Conservation (phyloP, 1,140 invertebrate genomes). For the Gryllus bimaculatus region DNA sequence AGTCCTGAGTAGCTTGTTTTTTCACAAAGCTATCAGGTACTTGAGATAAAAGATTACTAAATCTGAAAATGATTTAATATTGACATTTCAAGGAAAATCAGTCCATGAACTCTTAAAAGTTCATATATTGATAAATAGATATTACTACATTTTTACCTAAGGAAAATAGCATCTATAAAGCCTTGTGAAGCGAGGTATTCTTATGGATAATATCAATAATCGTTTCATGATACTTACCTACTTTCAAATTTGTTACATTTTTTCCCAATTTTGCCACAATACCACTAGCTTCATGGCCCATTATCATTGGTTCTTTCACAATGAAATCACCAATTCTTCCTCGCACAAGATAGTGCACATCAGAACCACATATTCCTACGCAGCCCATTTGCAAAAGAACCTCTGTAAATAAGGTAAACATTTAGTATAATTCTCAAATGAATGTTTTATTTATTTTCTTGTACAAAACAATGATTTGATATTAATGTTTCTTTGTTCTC, state of each 20-base stretch:
- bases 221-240: conserved; percentile 34
- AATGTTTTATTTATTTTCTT: neutral
- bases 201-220: neutral
- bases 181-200: neutral
- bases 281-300: conserved; percentile 82
- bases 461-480: neutral
- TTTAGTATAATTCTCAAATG: neutral
- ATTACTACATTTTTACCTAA: too few relatives aligned
- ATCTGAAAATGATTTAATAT: too few relatives aligned
- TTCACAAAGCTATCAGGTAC: too few relatives aligned
- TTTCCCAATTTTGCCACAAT: conserved; percentile 58
- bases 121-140: too few relatives aligned
- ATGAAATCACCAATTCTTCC: conserved; percentile 78
- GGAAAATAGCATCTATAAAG: too few relatives aligned
- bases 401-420: conserved; percentile 45
- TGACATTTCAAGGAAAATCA: too few relatives aligned
- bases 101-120: too few relatives aligned
- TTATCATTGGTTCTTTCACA: conserved; percentile 73
- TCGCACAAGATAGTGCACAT: conserved; percentile 81
- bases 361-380: conserved; percentile 94
- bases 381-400: conserved; percentile 78
- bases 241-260: conserved; percentile 62
- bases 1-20: too few relatives aligned
- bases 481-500: too few relatives aligned
- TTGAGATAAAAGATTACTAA: too few relatives aligned